phyloP scores from a whole-genome alignment of 2,797 vertebrate genomes.

The Myotis pilosus region DNA sequence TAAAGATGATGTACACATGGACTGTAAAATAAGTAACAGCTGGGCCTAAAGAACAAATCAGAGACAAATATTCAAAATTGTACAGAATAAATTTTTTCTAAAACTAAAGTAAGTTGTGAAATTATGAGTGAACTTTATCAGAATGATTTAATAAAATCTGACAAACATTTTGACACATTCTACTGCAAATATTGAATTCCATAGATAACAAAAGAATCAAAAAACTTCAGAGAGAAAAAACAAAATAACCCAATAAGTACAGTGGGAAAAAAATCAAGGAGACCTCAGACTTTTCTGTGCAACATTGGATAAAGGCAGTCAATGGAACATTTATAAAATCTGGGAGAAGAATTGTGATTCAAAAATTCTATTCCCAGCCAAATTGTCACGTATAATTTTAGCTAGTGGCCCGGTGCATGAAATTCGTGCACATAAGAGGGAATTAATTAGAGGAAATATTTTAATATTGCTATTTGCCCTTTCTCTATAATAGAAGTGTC shows the following conservation, averaged over 20 bases:
- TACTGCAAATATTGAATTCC: slow-evolving; percentile 11
- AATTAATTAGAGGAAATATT: too few species aligned
- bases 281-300: not conserved
- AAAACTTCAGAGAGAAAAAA: not conserved
- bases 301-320: not conserved
- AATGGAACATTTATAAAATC: not conserved
- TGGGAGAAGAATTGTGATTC: not conserved
- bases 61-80: not conserved
- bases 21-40: not conserved
- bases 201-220: not conserved
- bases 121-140: not conserved
- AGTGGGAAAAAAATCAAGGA: not conserved
- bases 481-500: too few species aligned
- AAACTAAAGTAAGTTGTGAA: not conserved
- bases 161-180: not conserved
- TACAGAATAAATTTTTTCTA: not conserved
- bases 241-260: not conserved
- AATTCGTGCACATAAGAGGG: too few species aligned
- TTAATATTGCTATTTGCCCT: too few species aligned
- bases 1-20: not conserved
- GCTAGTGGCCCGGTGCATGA: too few species aligned
- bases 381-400: not conserved
- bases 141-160: not conserved
- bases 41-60: not conserved
- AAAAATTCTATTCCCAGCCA: slow-evolving; percentile 40